These are phyloP conservation scores for Leptinotarsa undecemlineata DNA, from an alignment of 1,140 invertebrate species.

Conservation along the genomic window DNA sequence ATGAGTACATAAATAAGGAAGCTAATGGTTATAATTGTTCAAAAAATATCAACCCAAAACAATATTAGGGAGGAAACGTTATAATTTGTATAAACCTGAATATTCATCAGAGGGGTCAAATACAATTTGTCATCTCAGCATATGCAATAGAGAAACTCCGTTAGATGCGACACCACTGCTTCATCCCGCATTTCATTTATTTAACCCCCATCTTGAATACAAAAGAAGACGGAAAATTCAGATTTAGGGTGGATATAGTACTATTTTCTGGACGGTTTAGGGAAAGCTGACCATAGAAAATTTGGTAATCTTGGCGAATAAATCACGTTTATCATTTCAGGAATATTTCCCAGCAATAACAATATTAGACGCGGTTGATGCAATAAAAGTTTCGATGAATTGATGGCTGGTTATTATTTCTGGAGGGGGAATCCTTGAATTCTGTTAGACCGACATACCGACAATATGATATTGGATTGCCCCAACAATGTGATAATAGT, in stretches of 20 bases:
- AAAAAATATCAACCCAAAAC: too few species aligned
- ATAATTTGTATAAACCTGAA: too few species aligned
- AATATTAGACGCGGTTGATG: slow-evolving; percentile 23
- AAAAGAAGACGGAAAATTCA: slow-evolving; percentile 28
- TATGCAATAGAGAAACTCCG: not conserved
- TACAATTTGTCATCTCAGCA: too few species aligned
- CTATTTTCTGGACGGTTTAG: slow-evolving; percentile 26
- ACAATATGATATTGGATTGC: too few species aligned
- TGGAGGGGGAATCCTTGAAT: not conserved
- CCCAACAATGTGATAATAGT: too few species aligned
- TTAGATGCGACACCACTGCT: not conserved
- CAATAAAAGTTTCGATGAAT: slow-evolving; percentile 18
- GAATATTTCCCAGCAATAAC: slow-evolving; percentile 14
- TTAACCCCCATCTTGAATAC: slow-evolving; percentile 23
- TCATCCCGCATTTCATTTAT: slow-evolving; percentile 19
- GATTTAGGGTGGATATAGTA: slow-evolving; percentile 27
- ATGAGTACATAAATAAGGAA: too few species aligned
- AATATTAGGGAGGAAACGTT: too few species aligned
- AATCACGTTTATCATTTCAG: slow-evolving; percentile 25
- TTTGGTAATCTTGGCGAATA: slow-evolving; percentile 26
- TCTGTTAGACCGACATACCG: too few species aligned
- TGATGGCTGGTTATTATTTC: slow-evolving; percentile 2
- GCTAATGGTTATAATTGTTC: too few species aligned
- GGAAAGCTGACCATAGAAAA: slow-evolving; percentile 27
- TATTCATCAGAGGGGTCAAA: too few species aligned